phyloP scores from a whole-genome alignment of 2,113 vertebrate species.

The Malurus cyaneus region DNA sequence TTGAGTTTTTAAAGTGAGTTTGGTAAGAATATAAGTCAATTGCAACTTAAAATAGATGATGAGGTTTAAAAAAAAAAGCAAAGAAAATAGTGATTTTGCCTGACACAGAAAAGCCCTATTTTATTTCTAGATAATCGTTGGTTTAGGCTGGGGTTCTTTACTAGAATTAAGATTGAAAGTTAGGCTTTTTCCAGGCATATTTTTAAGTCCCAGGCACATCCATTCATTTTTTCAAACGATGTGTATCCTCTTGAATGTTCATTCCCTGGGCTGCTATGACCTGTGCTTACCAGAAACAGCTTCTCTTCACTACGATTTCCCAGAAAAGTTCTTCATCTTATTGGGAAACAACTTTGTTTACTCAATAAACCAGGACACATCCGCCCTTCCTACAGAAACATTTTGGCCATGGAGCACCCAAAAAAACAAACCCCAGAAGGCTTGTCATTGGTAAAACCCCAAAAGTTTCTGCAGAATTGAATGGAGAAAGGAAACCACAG shows the following conservation, averaged over 20 bases:
- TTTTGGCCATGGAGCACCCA: rapidly evolving
- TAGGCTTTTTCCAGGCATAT: neutral
- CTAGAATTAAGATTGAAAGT: neutral
- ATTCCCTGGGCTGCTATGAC: neutral
- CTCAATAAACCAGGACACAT: neutral
- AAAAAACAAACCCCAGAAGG: neutral
- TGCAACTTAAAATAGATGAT: neutral
- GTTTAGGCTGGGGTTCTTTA: neutral
- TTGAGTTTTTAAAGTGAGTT: neutral
- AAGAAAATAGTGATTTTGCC: neutral
- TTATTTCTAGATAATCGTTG: neutral
- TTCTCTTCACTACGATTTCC: neutral
- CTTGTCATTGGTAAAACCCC: neutral
- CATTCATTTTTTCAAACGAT: neutral
- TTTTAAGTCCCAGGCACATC: neutral
- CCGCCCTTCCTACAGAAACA: neutral
- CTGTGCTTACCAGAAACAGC: neutral
- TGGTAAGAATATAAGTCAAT: neutral
- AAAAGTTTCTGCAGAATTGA: neutral
- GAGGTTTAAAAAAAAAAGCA: neutral
- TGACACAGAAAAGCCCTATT: neutral
- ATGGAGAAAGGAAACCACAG: neutral
- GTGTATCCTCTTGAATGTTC: neutral
- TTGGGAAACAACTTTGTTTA: neutral
- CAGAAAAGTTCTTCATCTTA: neutral